Percentiles rank a stretch among this genome's conserved stretches.
Conservation (phyloP, 2,113 vertebrate genomes). For the Hemicordylus capensis region DNA sequence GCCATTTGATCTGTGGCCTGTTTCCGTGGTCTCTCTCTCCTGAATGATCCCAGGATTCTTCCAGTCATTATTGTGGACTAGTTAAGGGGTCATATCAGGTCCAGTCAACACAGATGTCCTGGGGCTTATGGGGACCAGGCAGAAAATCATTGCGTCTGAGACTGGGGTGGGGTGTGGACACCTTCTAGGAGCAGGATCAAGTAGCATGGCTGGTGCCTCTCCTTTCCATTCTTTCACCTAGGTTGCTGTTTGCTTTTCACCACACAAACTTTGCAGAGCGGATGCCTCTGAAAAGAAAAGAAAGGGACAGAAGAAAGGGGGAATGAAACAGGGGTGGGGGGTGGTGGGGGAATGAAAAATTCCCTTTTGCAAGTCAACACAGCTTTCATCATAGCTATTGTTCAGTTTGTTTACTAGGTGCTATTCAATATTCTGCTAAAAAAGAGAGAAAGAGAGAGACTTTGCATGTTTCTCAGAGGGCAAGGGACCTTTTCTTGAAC, state of each 20-base stretch:
- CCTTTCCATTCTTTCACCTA: conserved; percentile 54
- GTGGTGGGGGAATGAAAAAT: background rate
- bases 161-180: too few species aligned
- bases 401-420: conserved; percentile 72
- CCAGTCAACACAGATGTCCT: background rate
- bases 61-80: background rate
- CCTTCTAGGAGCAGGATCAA: background rate
- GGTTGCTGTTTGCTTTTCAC: conserved; percentile 74
- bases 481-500: conserved; percentile 68
- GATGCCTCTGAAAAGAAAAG: conserved; percentile 68
- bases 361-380: conserved; percentile 66
- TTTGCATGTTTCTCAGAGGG: conserved; percentile 63
- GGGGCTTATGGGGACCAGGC: background rate
- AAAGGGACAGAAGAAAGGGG: conserved; percentile 58
- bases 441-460: conserved; percentile 23
- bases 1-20: too few species aligned
- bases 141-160: background rate
- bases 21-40: too few species aligned
- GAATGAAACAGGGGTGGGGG: conserved; percentile 37
- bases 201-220: conserved; percentile 61
- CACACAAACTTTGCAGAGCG: conserved; percentile 65
- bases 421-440: conserved; percentile 71
- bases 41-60: background rate
- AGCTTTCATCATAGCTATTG: conserved; percentile 77
- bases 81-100: background rate